A percentile compares a stretch with the other conserved stretches of the same genome.
Conservation (phyloP, 2,888 invertebrate species). For the Leucophenga montana region DNA sequence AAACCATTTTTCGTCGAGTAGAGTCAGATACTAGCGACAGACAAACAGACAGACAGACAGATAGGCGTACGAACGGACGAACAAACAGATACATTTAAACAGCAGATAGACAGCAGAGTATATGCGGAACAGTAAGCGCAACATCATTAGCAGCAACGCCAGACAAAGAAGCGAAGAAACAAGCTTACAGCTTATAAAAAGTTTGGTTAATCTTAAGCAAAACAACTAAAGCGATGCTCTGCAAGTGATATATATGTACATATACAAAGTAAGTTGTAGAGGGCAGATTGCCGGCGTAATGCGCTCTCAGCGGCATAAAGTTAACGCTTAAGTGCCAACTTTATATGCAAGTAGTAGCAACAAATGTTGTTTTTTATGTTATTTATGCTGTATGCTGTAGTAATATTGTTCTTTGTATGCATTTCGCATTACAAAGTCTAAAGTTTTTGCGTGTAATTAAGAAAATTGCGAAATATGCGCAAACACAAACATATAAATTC, state of each 20-base stretch:
- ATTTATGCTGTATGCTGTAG: constrained; percentile 9
- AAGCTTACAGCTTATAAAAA: constrained; percentile 6
- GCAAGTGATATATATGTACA: no score
- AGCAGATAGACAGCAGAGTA: no score
- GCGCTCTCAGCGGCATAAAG: not conserved
- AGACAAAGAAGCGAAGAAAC: not conserved
- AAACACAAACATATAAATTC: not conserved
- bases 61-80: no score
- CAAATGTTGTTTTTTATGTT: constrained; percentile 8
- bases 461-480: constrained; percentile 28
- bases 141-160: not conserved
- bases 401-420: constrained; percentile 20
- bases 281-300: not conserved
- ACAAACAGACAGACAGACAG: no score
- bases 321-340: constrained; percentile 23
- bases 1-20: constrained; percentile 15
- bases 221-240: not conserved
- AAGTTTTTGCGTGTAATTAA: constrained; percentile 31
- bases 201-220: constrained; percentile 19
- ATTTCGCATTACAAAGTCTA: constrained; percentile 7
- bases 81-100: no score
- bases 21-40: no score
- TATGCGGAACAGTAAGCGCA: not conserved
- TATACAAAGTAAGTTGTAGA: not conserved
- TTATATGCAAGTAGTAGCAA: not conserved